Conservation (phyloP, 2,113 vertebrate species). For the Sarotherodon lohbergeri region DNA sequence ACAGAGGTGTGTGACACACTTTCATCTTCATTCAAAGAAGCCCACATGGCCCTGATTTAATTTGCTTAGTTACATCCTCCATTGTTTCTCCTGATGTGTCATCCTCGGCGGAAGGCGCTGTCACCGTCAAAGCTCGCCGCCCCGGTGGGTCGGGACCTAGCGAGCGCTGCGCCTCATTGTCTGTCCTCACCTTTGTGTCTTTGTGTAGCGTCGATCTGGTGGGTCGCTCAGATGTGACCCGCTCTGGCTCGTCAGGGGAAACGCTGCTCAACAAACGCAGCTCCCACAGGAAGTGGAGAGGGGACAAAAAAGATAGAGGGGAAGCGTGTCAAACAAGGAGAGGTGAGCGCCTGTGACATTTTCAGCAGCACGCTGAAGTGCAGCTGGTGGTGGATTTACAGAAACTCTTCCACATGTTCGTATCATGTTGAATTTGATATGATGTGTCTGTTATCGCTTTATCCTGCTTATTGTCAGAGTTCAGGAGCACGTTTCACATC, state of each 20-base stretch:
- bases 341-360: slow-evolving; percentile 23
- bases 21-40: slow-evolving; percentile 17
- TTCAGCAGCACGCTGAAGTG: background rate
- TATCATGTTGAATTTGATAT: background rate
- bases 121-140: slow-evolving; percentile 35
- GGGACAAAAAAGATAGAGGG: background rate
- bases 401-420: background rate
- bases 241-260: background rate
- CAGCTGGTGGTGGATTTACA: slow-evolving; percentile 25
- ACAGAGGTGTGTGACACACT: slow-evolving; percentile 28
- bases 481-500: background rate
- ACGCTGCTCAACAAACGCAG: background rate
- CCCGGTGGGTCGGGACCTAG: slow-evolving; percentile 34
- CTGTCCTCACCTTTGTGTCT: slow-evolving; percentile 53
- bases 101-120: slow-evolving; percentile 30
- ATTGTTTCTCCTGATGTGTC: slow-evolving; percentile 49
- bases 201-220: background rate
- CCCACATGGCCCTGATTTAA: background rate
- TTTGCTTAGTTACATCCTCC: slow-evolving; percentile 40
- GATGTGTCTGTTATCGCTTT: background rate
- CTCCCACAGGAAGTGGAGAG: slow-evolving; percentile 49
- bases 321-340: slow-evolving; percentile 26
- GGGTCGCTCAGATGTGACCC: slow-evolving; percentile 17
- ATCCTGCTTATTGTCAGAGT: background rate
- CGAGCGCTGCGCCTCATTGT: slow-evolving; percentile 24